These are phyloP conservation scores for Lacerta viridis DNA, from an alignment of 2,797 vertebrate species.

Conservation along the genomic window DNA sequence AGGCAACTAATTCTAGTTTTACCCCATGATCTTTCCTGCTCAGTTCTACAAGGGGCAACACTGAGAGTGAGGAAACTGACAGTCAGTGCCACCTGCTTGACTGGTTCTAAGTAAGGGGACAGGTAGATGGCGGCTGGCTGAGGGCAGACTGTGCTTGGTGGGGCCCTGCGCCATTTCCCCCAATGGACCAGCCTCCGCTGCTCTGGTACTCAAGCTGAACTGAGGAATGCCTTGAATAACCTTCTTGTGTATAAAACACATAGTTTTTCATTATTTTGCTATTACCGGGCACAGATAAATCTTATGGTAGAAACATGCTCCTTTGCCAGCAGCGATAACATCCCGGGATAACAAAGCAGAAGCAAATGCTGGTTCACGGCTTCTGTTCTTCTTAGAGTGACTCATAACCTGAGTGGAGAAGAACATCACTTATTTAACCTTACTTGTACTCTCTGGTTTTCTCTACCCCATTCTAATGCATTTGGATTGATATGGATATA, in stretches of 20 bases:
- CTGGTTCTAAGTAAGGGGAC: too few species aligned
- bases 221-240: constrained; percentile 26
- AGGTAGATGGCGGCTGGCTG: too few species aligned
- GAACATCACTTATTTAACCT: neutral
- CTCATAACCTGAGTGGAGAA: constrained; percentile 12
- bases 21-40: too few species aligned
- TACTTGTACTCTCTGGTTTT: constrained; percentile 30
- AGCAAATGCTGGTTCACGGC: constrained; percentile 5
- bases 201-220: constrained; percentile 35
- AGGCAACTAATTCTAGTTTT: too few species aligned
- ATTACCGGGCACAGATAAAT: constrained; percentile 34
- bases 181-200: neutral
- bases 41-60: too few species aligned
- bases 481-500: neutral
- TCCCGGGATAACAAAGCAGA: constrained; percentile 28
- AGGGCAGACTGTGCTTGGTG: too few species aligned
- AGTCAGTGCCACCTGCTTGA: too few species aligned
- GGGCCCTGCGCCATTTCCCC: neutral
- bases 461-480: constrained; percentile 3
- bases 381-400: constrained; percentile 34
- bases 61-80: too few species aligned
- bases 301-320: constrained; percentile 31
- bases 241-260: neutral
- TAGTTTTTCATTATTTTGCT: neutral
- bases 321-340: constrained; percentile 40